phyloP scores from a whole-genome alignment of 2,888 invertebrate species.

The Hartigia nigra region DNA sequence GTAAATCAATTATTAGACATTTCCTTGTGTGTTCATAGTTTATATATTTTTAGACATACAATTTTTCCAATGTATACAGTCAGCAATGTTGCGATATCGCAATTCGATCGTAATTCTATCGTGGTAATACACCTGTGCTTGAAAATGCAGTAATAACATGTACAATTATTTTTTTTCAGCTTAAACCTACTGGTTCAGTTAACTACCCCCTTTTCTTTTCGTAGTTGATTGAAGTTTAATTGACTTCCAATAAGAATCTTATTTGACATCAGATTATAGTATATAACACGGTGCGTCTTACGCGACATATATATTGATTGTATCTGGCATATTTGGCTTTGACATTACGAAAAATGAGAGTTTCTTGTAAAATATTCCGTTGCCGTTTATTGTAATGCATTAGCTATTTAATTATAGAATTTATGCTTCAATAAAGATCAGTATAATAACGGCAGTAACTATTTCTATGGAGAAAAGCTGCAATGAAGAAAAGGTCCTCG shows the following conservation, averaged over 20 bases:
- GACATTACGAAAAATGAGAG: neutral
- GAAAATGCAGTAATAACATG: conserved; percentile 1
- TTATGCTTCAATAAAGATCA: neutral
- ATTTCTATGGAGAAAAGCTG: neutral
- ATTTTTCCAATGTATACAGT: conserved; percentile 3
- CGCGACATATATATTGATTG: neutral
- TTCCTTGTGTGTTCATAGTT: conserved; percentile 19
- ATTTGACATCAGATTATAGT: neutral
- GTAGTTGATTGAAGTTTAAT: neutral
- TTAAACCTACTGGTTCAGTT: neutral
- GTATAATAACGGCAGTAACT: neutral
- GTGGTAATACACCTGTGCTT: conserved; percentile 19
- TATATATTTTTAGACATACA: conserved; percentile 18
- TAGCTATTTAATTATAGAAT: neutral
- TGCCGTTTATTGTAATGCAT: neutral
- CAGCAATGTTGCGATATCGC: neutral
- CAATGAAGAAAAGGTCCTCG: neutral
- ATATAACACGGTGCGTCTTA: neutral
- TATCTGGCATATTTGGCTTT: neutral
- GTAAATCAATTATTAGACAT: neutral
- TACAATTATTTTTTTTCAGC: conserved; percentile 17
- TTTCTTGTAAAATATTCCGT: neutral
- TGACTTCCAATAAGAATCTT: neutral
- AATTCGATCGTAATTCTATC: conserved; percentile 7
- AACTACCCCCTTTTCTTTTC: neutral